These are phyloP conservation scores for Esox lucius DNA, from an alignment of 2,797 vertebrate genomes.

Conservation along the genomic window DNA sequence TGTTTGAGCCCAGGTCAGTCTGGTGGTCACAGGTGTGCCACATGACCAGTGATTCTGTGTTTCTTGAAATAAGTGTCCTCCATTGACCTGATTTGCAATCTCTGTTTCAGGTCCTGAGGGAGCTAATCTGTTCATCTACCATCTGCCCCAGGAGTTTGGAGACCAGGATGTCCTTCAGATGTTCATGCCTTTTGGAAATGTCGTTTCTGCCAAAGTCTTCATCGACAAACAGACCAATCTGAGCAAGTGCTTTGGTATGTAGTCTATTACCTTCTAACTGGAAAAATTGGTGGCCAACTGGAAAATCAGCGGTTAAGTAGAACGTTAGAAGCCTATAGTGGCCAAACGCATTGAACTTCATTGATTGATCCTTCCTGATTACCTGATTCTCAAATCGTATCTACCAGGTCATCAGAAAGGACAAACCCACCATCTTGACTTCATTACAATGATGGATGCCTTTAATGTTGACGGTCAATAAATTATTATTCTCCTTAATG, in stretches of 20 bases:
- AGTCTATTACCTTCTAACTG: background rate
- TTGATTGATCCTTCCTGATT: too few relatives aligned
- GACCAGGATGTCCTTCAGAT: constrained; percentile 99
- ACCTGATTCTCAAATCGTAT: too few relatives aligned
- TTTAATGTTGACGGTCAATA: too few relatives aligned
- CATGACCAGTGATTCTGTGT: background rate
- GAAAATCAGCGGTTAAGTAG: too few relatives aligned
- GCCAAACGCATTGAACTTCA: too few relatives aligned
- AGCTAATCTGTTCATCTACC: constrained; percentile 98
- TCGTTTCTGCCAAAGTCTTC: constrained; percentile 99
- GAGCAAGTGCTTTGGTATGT: constrained; percentile 99
- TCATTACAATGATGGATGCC: too few relatives aligned
- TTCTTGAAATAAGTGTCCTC: too few relatives aligned
- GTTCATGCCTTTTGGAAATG: constrained; percentile 99
- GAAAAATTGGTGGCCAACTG: too few relatives aligned
- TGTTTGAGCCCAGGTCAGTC: background rate
- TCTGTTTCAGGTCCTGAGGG: constrained; percentile 86
- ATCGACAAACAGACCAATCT: constrained; percentile 99
- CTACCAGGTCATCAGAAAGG: too few relatives aligned
- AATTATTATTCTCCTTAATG: too few relatives aligned
- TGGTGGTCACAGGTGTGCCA: background rate
- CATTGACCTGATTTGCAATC: background rate
- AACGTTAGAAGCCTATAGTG: too few relatives aligned
- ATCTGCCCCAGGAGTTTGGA: constrained; percentile 98
- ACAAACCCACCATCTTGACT: too few relatives aligned